Base-by-base conservation (phyloP, 2,113 vertebrate genomes). In the Apistogramma diplotaenia region DNA sequence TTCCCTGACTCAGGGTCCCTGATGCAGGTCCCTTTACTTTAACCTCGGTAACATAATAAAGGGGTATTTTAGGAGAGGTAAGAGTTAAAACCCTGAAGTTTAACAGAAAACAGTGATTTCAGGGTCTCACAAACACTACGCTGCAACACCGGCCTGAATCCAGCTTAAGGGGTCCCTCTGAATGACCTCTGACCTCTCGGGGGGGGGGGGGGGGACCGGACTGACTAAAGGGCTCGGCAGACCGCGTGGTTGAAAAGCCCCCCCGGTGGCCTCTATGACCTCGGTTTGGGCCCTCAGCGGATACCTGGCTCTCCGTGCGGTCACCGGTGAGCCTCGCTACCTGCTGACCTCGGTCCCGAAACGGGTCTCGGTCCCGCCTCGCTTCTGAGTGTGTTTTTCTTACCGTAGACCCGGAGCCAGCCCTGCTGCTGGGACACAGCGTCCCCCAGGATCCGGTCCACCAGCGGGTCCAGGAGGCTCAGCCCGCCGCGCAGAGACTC, bases 391-490 rank as follows among this genome's bases (percentile, higher is more conserved):
- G 16, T 3, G 16, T 21, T 0, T 9, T 8, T 72, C 97, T 96
- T 92, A 98, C 97, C 98, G 86, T 97, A 96, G 55, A 98, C 96
- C 5, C 96, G 95, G 76, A 98, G 89, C 97, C 97, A 98, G 84
- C 98, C 97, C 91, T 98, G 97, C 60, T 96, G 97, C 93, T 98
- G 97, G 90, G 96, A 97, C 71, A 97, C 95, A 0, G 96, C 94
- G 91, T 98, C 97, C 92, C 94, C 91, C 55, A 99, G 94, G 92
- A 98, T 96, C 75, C 96, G 92, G 78, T 97, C 97, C 87, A 95
- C 29, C 86, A 94, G 67, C 2, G 93, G 92, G 1, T 95, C 95
- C 84, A 93, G 71, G 91, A 96, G 89, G 82, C 95, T 83, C 84
- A 92, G 91, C 43, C 94, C 94, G 18, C 95, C 93, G 78, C 91